A percentile compares a stretch with the other conserved stretches of the same genome.
Conservation (phyloP, 2,888 invertebrate species). For the Perithous albicinctus region DNA sequence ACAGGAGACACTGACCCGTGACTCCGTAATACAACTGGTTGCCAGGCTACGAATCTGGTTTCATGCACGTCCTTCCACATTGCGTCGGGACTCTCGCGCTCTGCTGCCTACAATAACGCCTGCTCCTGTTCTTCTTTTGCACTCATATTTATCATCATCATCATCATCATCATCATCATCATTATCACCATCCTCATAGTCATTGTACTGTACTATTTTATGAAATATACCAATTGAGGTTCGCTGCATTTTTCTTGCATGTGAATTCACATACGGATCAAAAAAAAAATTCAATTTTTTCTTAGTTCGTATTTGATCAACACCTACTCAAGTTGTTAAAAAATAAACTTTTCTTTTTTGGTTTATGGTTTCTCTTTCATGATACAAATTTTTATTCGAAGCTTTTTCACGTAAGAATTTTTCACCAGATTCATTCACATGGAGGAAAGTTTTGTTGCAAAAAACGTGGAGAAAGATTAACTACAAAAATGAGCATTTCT, state of each 20-base stretch:
- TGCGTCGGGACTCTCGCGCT: slow-evolving; percentile 58
- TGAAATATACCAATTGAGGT: neutral
- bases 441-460: too few species aligned
- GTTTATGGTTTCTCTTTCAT: too few species aligned
- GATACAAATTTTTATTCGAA: too few species aligned
- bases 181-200: neutral
- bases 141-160: slow-evolving; percentile 5
- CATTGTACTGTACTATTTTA: neutral
- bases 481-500: too few species aligned
- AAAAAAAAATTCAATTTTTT: neutral
- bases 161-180: slow-evolving; percentile 1
- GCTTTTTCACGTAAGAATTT: too few species aligned
- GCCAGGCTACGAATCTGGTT: slow-evolving; percentile 71
- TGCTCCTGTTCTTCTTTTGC: slow-evolving; percentile 58
- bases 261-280: neutral
- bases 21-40: slow-evolving; percentile 72
- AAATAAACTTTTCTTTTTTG: too few species aligned
- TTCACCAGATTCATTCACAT: too few species aligned
- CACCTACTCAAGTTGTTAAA: too few species aligned
- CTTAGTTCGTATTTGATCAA: too few species aligned
- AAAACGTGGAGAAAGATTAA: too few species aligned
- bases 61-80: slow-evolving; percentile 67
- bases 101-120: slow-evolving; percentile 23
- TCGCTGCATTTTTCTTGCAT: neutral
- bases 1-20: slow-evolving; percentile 75